A percentile compares a stretch with the other conserved stretches of the same genome.
These are phyloP conservation scores for Oscheius sp. DNA, from an alignment of 1,140 invertebrate species.

Conservation along the genomic window DNA sequence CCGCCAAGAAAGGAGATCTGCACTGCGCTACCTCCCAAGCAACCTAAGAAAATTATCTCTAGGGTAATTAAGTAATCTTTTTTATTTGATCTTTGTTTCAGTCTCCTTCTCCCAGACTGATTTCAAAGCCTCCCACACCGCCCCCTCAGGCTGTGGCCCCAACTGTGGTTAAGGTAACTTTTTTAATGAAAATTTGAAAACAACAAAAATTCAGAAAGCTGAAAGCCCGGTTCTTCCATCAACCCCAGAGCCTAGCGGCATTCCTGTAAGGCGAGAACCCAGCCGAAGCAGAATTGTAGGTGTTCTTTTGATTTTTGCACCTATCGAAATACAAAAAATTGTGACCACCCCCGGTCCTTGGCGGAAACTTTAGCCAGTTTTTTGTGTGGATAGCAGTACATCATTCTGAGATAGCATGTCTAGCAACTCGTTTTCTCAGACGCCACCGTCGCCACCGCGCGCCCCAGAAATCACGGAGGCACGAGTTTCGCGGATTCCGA, in stretches of 20 bases:
- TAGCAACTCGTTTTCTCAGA: slow-evolving; percentile 10
- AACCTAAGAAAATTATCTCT: slow-evolving; percentile 25
- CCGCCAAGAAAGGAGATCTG: slow-evolving; percentile 9
- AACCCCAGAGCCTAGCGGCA: slow-evolving; percentile 11
- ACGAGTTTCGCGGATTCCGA: slow-evolving; percentile 31
- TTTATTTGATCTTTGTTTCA: not conserved
- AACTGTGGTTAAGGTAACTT: not conserved
- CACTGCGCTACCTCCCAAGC: slow-evolving; percentile 29
- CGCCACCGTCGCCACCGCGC: slow-evolving; percentile 8
- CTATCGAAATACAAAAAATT: not conserved
- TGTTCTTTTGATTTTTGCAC: not conserved
- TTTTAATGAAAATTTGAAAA: no score
- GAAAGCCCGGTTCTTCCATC: not conserved
- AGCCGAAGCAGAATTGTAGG: slow-evolving; percentile 3
- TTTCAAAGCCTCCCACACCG: not conserved
- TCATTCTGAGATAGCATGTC: not conserved
- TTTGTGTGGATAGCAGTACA: not conserved
- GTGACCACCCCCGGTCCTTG: not conserved
- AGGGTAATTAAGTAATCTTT: not conserved
- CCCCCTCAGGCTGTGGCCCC: not conserved
- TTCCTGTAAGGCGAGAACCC: slow-evolving; percentile 26
- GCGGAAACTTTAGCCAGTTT: not conserved
- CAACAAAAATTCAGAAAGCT: not conserved
- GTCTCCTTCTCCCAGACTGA: slow-evolving; percentile 27
- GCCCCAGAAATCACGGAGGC: slow-evolving; percentile 35